Conservation (phyloP, 64 coral and sea anemone species). For the Stichodactyla helianthus region DNA sequence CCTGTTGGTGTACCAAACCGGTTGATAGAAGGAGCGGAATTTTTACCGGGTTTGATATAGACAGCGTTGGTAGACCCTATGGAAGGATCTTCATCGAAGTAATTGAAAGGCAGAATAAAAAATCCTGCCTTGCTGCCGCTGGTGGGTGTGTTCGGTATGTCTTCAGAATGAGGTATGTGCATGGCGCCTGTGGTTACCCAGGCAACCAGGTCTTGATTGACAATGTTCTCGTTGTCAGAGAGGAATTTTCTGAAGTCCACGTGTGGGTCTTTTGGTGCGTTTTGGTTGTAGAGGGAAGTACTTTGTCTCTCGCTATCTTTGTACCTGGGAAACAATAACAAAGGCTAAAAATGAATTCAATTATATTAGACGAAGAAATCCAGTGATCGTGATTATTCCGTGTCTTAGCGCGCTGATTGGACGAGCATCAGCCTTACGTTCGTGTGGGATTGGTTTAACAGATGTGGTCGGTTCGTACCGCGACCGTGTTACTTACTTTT, state of each 20-base stretch:
- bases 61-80: conserved; percentile 60
- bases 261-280: conserved; percentile 38
- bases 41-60: conserved; percentile 50
- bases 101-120: conserved; percentile 78
- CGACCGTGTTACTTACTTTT: too few relatives aligned
- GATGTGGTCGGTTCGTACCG: too few relatives aligned
- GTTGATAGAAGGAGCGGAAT: conserved; percentile 18
- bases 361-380: too few relatives aligned
- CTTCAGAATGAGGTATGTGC: conserved; percentile 82
- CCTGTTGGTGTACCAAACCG: conserved; percentile 50
- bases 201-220: conserved; percentile 74
- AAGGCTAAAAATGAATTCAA: too few relatives aligned
- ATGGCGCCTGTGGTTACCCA: conserved; percentile 72
- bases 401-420: too few relatives aligned
- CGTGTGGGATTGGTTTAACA: too few relatives aligned
- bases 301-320: conserved; percentile 62
- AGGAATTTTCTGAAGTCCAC: conserved; percentile 63
- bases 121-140: conserved; percentile 59
- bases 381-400: too few relatives aligned
- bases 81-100: conserved; percentile 82
- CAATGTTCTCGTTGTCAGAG: conserved; percentile 65
- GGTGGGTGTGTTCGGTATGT: conserved; percentile 71
- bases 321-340: neutral
- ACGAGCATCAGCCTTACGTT: too few relatives aligned
- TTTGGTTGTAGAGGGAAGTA: conserved; percentile 63